Evolutionary conservation across 2,113 vertebrate species (phyloP).

Genomic region (Psittacus erithacus): DNA sequence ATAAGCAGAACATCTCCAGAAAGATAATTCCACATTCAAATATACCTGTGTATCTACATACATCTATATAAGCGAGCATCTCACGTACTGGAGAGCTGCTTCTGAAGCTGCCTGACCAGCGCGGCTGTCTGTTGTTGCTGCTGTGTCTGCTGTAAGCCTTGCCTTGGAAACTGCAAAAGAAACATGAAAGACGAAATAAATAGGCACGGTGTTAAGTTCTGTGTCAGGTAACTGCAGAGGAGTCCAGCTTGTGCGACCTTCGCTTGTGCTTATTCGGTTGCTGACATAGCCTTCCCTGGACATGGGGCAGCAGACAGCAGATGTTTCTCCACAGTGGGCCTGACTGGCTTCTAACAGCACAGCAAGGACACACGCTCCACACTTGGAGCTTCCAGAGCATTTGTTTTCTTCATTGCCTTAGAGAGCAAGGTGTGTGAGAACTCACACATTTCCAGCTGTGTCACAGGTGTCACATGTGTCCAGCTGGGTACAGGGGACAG

Average conservation of each 20-base stretch:
- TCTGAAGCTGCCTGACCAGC: conserved; percentile 79
- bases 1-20: not conserved
- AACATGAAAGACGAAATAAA: not conserved
- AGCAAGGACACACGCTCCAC: fast-evolving
- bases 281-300: not conserved
- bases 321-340: not conserved
- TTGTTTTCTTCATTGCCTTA: not conserved
- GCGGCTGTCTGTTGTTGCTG: conserved; percentile 79
- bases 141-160: conserved; percentile 78
- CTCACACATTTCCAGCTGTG: conserved; percentile 64
- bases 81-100: conserved; percentile 80
- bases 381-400: fast-evolving
- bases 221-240: not conserved
- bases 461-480: conserved; percentile 61
- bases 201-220: not conserved
- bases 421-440: not conserved
- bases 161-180: conserved; percentile 70
- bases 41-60: too few species aligned
- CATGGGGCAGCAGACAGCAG: not conserved
- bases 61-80: not conserved
- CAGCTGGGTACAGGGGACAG: conserved; percentile 59
- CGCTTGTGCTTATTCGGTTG: not conserved
- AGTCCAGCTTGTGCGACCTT: not conserved
- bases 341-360: not conserved
- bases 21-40: not conserved